phyloP scores from a whole-genome alignment of 2,888 invertebrate species.

The Lutraria lutraria region DNA sequence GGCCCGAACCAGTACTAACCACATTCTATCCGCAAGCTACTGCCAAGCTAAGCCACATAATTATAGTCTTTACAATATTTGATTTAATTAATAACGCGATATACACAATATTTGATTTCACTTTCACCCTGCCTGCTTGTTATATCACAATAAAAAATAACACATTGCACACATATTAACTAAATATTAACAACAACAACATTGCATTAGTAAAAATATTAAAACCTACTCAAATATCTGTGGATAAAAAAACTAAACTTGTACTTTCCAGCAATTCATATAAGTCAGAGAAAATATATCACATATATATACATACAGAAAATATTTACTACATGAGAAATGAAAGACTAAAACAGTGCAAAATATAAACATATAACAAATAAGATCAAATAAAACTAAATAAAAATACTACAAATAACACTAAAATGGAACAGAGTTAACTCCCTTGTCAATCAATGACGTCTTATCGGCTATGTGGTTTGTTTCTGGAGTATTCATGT shows the following conservation, averaged over 20 bases:
- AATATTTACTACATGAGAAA: not conserved
- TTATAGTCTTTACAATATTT: too few species aligned
- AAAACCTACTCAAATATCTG: not conserved
- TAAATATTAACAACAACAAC: not conserved
- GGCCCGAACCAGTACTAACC: too few species aligned
- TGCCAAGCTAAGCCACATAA: too few species aligned
- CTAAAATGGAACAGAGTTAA: not conserved
- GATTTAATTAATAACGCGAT: too few species aligned
- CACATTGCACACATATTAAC: too few species aligned
- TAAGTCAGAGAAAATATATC: not conserved
- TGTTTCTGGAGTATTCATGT: not conserved
- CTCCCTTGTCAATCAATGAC: not conserved
- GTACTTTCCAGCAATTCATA: not conserved
- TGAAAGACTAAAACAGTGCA: constrained; percentile 22
- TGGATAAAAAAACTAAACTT: not conserved
- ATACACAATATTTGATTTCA: too few species aligned
- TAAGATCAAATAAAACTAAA: not conserved
- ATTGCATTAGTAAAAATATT: not conserved
- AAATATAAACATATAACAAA: not conserved
- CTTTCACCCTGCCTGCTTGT: too few species aligned
- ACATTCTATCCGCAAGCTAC: too few species aligned
- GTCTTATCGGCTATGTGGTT: not conserved
- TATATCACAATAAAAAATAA: too few species aligned
- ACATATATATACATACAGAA: not conserved
- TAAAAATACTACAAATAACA: not conserved